Evolutionary conservation across 2,797 vertebrate species (phyloP).

Genomic region (Lophotriccus pileatus): DNA sequence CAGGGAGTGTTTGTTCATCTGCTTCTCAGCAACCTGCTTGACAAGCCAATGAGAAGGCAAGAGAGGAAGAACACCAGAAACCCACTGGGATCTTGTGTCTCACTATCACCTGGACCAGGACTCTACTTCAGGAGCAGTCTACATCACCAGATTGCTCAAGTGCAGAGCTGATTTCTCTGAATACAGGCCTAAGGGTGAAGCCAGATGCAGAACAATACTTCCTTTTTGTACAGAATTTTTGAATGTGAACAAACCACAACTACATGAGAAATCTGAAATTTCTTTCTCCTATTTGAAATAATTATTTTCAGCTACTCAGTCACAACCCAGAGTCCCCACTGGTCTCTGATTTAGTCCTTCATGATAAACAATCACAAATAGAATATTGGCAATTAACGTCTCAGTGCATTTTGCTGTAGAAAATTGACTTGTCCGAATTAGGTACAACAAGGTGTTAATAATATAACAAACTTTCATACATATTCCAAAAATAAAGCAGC

Average conservation of each 20-base stretch:
- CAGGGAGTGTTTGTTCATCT: not conserved
- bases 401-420: not conserved
- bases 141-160: not conserved
- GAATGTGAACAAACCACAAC: not conserved
- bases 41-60: not conserved
- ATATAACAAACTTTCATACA: not conserved
- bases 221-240: not conserved
- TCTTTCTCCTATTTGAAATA: not conserved
- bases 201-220: not conserved
- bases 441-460: not conserved
- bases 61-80: not conserved
- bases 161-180: not conserved
- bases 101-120: not conserved
- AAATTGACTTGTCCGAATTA: not conserved
- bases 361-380: not conserved
- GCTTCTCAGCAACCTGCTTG: not conserved
- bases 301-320: not conserved
- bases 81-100: not conserved
- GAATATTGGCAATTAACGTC: not conserved
- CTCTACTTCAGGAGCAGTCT: not conserved
- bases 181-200: not conserved
- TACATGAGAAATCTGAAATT: not conserved
- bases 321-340: not conserved
- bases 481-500: not conserved
- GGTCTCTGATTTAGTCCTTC: not conserved